Conservation (phyloP, 92 coral and sea anemone species). For the Nematostella vectensis region DNA sequence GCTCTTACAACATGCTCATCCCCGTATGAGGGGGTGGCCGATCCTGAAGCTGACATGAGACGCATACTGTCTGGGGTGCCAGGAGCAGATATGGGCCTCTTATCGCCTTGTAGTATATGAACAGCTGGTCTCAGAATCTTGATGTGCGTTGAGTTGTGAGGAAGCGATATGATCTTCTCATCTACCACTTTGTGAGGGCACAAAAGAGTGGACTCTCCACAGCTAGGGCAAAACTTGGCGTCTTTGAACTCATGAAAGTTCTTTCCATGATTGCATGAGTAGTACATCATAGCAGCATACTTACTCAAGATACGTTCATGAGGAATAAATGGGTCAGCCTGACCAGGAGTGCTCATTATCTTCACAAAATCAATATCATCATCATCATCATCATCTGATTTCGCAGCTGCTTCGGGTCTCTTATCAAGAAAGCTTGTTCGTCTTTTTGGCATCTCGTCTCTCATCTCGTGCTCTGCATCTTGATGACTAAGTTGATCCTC, state of each 20-base stretch:
- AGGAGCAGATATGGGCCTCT: conserved; percentile 23
- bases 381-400: conserved; percentile 27
- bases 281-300: conserved; percentile 84
- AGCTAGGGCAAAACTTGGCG: conserved; percentile 86
- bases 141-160: conserved; percentile 89
- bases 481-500: conserved; percentile 59
- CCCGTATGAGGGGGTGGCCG: conserved; percentile 33
- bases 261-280: conserved; percentile 97
- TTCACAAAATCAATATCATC: conserved; percentile 88
- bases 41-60: conserved; percentile 26
- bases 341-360: conserved; percentile 74
- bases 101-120: conserved; percentile 39
- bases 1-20: conserved; percentile 57
- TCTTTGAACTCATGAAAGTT: conserved; percentile 89
- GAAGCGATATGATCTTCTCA: conserved; percentile 71
- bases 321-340: conserved; percentile 79
- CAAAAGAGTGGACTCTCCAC: conserved; percentile 84
- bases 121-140: conserved; percentile 85
- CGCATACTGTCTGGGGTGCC: conserved; percentile 58
- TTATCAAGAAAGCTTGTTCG: conserved; percentile 21
- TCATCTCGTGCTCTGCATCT: conserved; percentile 41
- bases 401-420: conserved; percentile 11
- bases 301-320: conserved; percentile 89
- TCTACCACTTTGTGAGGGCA: conserved; percentile 89
- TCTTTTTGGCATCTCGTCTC: conserved; percentile 22